A percentile compares a stretch with the other conserved stretches of the same genome.
phyloP scores from a whole-genome alignment of 1,140 invertebrate species.

The Nasonia longicornis region DNA sequence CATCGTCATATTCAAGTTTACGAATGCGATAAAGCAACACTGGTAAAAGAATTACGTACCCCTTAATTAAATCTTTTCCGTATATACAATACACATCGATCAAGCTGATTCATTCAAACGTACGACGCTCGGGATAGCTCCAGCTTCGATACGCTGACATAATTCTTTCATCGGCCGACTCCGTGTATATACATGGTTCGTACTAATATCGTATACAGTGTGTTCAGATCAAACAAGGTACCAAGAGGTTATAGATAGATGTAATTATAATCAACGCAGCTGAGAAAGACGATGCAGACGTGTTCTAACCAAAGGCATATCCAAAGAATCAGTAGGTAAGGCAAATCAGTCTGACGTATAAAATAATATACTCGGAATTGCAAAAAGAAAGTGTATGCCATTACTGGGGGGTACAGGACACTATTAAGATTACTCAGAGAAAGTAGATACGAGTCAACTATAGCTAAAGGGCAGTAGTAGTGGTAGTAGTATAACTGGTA shows the following conservation, averaged over 20 bases:
- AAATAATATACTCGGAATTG: conserved; percentile 16
- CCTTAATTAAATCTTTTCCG: conserved; percentile 45
- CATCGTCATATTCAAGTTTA: conserved; percentile 12
- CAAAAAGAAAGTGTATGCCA: conserved; percentile 1
- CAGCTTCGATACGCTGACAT: background rate
- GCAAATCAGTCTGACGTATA: background rate
- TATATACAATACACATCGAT: background rate
- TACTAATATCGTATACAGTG: background rate
- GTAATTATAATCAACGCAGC: background rate
- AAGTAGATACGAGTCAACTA: conserved; percentile 7
- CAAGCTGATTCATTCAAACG: background rate
- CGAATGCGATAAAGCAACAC: conserved; percentile 65
- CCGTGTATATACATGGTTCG: no score
- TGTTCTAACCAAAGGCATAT: background rate
- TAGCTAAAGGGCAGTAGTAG: conserved; percentile 12
- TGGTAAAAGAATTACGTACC: conserved; percentile 65
- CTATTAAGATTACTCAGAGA: conserved; percentile 19
- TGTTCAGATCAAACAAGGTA: background rate
- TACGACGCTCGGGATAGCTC: background rate
- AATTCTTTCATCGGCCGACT: background rate
- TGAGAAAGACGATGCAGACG: background rate
- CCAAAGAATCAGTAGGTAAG: background rate
- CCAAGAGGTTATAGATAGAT: no score
- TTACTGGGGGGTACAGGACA: conserved; percentile 6
- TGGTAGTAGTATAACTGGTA: conserved; percentile 4